These are phyloP conservation scores for Pinna nobilis DNA, from an alignment of 1,140 invertebrate genomes.

Conservation along the genomic window DNA sequence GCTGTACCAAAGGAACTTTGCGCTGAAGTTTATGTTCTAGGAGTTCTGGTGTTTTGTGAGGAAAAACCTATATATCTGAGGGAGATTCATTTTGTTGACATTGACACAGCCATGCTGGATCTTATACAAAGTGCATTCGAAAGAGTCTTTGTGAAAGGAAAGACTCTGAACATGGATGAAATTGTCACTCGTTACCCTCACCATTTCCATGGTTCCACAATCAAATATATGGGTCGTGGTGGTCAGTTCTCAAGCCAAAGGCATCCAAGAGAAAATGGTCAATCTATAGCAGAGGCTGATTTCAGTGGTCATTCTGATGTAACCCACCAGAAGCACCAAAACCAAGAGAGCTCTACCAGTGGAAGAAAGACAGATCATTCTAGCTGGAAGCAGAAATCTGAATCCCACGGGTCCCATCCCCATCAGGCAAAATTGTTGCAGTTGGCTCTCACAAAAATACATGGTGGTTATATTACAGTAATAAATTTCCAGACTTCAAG, in stretches of 20 bases:
- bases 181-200: not conserved
- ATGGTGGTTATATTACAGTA: not conserved
- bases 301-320: not conserved
- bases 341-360: not conserved
- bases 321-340: not conserved
- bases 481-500: not conserved
- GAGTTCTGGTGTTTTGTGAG: not conserved
- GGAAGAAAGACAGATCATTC: not conserved
- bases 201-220: too few species aligned
- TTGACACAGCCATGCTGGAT: not conserved
- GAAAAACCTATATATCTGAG: not conserved
- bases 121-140: not conserved
- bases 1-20: not conserved
- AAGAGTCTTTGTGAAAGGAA: not conserved
- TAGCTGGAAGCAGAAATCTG: not conserved
- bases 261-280: too few species aligned
- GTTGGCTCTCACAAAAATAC: not conserved
- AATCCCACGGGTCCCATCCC: not conserved
- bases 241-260: too few species aligned
- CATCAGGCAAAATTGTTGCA: too few species aligned
- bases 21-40: not conserved
- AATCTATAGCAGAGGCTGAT: too few species aligned
- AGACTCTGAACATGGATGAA: not conserved
- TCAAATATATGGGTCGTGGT: too few species aligned
- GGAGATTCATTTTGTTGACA: constrained; percentile 11